Conservation (phyloP, 2,797 vertebrate genomes). For the Acestrorhynchus altus region DNA sequence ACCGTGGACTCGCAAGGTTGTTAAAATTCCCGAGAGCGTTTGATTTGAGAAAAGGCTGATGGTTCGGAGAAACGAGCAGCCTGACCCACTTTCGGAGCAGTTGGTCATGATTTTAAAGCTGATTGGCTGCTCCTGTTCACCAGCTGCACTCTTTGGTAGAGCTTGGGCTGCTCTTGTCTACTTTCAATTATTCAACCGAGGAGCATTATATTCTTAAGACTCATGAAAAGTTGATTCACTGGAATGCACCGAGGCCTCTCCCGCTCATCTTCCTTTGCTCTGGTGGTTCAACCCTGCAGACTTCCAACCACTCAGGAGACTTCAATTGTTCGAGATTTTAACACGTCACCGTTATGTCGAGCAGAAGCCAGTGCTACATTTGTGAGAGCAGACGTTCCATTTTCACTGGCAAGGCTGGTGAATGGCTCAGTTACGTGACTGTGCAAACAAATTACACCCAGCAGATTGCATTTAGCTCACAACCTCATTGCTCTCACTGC, state of each 20-base stretch:
- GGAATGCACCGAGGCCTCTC: conserved; percentile 18
- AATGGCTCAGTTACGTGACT: background rate
- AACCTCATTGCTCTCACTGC: background rate
- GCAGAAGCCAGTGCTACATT: background rate
- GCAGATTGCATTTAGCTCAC: conserved; percentile 18
- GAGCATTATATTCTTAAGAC: conserved; percentile 39
- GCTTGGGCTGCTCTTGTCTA: conserved; percentile 30
- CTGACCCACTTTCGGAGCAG: conserved; percentile 11
- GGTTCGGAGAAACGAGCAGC: background rate
- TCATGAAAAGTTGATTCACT: conserved; percentile 41
- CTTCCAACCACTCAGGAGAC: background rate
- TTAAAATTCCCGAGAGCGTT: conserved; percentile 17
- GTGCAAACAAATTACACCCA: conserved; percentile 20
- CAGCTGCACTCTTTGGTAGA: conserved; percentile 27
- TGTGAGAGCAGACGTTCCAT: background rate
- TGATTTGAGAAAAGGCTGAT: conserved; percentile 19
- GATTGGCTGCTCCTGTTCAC: background rate
- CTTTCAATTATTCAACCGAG: conserved; percentile 43
- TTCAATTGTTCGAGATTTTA: background rate
- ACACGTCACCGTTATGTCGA: background rate
- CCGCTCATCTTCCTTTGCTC: background rate
- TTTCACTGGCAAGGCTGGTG: background rate
- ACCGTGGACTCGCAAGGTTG: background rate
- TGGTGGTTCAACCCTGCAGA: conserved; percentile 4
- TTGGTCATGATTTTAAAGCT: conserved; percentile 15